phyloP scores from a whole-genome alignment of 2,888 invertebrate species.

The Macrosoma leucophasiata region DNA sequence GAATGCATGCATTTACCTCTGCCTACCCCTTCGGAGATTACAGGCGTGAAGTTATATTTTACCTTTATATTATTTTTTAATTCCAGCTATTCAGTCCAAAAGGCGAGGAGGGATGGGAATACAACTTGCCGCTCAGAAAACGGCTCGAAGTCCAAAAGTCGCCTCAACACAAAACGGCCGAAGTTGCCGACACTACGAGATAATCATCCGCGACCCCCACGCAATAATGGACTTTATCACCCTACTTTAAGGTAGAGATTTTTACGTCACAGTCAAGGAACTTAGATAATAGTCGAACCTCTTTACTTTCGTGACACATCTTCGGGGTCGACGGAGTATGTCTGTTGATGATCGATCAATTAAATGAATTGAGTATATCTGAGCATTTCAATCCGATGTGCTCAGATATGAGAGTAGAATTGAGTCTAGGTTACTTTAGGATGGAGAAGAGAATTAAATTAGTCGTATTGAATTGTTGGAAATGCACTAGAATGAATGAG shows the following conservation, averaged over 20 bases:
- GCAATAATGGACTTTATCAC: slow-evolving; percentile 24
- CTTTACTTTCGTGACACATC: slow-evolving; percentile 30
- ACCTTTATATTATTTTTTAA: background rate
- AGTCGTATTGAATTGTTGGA: too few relatives aligned
- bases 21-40: too few relatives aligned
- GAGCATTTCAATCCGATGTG: too few relatives aligned
- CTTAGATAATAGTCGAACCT: slow-evolving; percentile 24
- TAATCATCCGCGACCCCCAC: slow-evolving; percentile 37
- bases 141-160: slow-evolving; percentile 41
- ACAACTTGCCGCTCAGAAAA: slow-evolving; percentile 66
- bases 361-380: too few relatives aligned
- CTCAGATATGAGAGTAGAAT: too few relatives aligned
- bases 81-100: slow-evolving; percentile 82
- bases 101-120: slow-evolving; percentile 78
- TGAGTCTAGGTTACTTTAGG: too few relatives aligned
- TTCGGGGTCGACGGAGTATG: too few relatives aligned
- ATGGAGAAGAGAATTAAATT: too few relatives aligned
- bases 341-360: too few relatives aligned
- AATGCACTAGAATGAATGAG: too few relatives aligned
- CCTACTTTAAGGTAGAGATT: slow-evolving; percentile 38
- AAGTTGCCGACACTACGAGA: slow-evolving; percentile 47
- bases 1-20: too few relatives aligned
- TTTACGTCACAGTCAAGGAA: slow-evolving; percentile 35
- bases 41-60: too few relatives aligned
- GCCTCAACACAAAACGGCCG: slow-evolving; percentile 41